Evolutionary conservation across 2,113 vertebrate genomes (phyloP), one percentile per base, ranked within the genome.

Genomic region (Guaruba guarouba): DNA sequence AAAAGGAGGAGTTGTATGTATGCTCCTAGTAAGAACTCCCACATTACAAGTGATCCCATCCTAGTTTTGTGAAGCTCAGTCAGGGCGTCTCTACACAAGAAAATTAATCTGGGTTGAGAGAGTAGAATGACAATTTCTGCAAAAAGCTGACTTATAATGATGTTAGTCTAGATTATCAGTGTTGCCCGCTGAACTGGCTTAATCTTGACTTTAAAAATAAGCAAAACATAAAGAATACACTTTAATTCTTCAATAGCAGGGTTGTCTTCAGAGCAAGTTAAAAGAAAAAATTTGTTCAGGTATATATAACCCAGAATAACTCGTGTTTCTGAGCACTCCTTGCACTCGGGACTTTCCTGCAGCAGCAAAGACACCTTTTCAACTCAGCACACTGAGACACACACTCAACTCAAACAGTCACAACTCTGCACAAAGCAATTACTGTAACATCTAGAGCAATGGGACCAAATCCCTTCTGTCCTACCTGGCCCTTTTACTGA

Each of bases 341-440:
- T 82, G 28, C 35, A 43, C 49, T 86, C 17, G 17, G 62, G 81
- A 57, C 66, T 91, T 95, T 62, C 25, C 35, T 66, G 74, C 37
- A 81, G 73, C 55, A 75, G 35, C 57, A 82, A 89, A 86, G 88
- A 92, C 86, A 93, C 67, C 41, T 95, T 85, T 85, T 33, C 12
- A 17, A 61, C 83, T 69, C 44, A 49, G 23, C 48, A 49, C 48
- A 49, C 48, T 49, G 48, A 49, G 48, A 24, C 78, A 89, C 81
- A 74, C 24, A 33, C 49, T 73, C 83, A 31, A 74, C 49, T 83
- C 74, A 84, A 70, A 59, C 23, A 74, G 44, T 25, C 69, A 88
- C 82, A 91, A 68, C 64, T 93, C 66, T 46, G n/a, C 44, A 69
- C 33, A 61, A 73, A 84, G 37, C 69, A 82, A 63, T 22, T 76